phyloP scores from a whole-genome alignment of 2,888 invertebrate species.

The Podabrus alpinus region DNA sequence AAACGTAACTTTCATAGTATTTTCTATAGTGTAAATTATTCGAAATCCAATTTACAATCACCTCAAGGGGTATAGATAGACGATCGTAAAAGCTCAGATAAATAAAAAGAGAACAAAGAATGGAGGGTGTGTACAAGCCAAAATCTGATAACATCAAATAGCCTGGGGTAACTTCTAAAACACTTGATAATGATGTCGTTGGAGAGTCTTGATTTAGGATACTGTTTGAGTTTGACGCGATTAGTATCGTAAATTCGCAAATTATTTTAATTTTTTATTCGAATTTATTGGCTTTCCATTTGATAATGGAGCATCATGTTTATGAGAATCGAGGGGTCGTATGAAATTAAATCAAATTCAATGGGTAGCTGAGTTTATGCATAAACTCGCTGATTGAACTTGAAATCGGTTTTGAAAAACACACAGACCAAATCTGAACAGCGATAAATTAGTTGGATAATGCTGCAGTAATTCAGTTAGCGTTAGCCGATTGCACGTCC shows the following conservation, averaged over 20 bases:
- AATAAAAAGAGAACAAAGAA: slow-evolving; percentile 43
- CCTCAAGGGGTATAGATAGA: slow-evolving; percentile 40
- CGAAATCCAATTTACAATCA: slow-evolving; percentile 43
- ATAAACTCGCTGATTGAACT: slow-evolving; percentile 48
- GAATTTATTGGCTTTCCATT: background rate
- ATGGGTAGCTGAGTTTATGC: slow-evolving; percentile 27
- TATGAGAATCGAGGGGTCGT: background rate
- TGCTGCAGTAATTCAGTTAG: slow-evolving; percentile 53
- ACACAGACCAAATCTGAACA: slow-evolving; percentile 50
- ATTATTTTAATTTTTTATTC: slow-evolving; percentile 19
- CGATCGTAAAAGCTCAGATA: slow-evolving; percentile 42
- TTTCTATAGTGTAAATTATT: slow-evolving; percentile 21
- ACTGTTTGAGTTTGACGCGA: slow-evolving; percentile 36
- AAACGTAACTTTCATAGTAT: background rate
- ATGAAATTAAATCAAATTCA: background rate
- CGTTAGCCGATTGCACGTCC: slow-evolving; percentile 52
- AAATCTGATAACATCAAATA: slow-evolving; percentile 47
- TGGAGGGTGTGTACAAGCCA: slow-evolving; percentile 46
- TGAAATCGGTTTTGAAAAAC: slow-evolving; percentile 48
- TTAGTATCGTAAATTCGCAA: slow-evolving; percentile 21
- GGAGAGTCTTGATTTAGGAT: slow-evolving; percentile 47
- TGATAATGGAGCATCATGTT: background rate
- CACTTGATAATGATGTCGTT: slow-evolving; percentile 48
- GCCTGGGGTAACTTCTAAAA: slow-evolving; percentile 43
- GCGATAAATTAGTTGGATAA: slow-evolving; percentile 51